These are phyloP conservation scores for Cephalophus harveyi DNA, from an alignment of 2,113 vertebrate genomes.

Conservation along the genomic window DNA sequence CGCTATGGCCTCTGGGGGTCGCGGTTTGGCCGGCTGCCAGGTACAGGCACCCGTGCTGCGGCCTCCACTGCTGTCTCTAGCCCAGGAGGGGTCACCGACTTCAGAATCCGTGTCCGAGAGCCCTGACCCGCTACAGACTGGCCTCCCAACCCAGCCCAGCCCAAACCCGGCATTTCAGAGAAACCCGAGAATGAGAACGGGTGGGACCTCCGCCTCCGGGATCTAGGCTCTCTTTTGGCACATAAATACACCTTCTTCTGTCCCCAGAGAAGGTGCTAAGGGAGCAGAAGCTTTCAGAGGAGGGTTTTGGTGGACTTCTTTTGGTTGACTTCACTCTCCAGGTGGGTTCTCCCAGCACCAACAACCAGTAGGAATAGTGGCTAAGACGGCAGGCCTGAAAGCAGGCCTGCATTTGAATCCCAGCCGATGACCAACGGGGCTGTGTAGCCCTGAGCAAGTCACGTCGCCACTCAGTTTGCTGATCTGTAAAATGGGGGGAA, in stretches of 20 bases:
- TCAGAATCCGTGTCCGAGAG: conserved; percentile 70
- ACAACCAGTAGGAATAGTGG: neutral
- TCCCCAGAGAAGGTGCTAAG: conserved; percentile 43
- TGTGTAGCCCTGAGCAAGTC: neutral
- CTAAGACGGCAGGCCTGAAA: neutral
- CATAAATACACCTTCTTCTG: conserved; percentile 57
- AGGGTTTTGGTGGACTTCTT: neutral
- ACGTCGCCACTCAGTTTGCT: conserved; percentile 26
- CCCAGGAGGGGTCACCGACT: neutral
- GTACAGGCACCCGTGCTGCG: conserved; percentile 5
- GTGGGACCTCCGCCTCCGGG: conserved; percentile 47
- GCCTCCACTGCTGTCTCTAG: neutral
- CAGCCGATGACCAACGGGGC: neutral
- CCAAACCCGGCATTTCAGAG: conserved; percentile 68
- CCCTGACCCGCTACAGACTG: conserved; percentile 54
- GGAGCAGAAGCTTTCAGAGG: conserved; percentile 21
- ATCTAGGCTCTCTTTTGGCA: conserved; percentile 57
- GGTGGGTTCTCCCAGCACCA: neutral
- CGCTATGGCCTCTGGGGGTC: neutral
- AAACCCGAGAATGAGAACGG: conserved; percentile 59
- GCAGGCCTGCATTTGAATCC: neutral
- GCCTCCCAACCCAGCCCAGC: neutral
- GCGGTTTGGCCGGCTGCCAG: neutral
- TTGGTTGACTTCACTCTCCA: neutral
- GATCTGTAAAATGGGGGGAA: neutral